phyloP scores from a whole-genome alignment of 1,140 invertebrate species.

The Popillia japonica region DNA sequence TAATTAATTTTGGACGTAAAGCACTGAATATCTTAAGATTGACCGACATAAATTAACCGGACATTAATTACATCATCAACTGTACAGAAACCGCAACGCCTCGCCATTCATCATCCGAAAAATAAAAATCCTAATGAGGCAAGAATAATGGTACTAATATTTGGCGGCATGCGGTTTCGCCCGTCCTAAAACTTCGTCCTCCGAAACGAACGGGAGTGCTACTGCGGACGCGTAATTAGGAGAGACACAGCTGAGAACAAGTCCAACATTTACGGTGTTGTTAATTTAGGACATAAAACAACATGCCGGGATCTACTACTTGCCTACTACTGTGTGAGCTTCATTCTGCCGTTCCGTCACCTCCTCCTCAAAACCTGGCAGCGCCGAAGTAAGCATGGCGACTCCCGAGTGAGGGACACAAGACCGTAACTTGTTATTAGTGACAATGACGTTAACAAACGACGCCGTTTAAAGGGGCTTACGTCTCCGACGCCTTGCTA shows the following conservation, averaged over 20 bases:
- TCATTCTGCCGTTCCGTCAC: too few species aligned
- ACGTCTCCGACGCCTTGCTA: constrained; percentile 10
- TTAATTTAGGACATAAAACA: constrained; percentile 12
- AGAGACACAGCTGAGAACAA: constrained; percentile 3
- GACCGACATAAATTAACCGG: too few species aligned
- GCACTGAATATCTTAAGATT: too few species aligned
- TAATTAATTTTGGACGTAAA: too few species aligned
- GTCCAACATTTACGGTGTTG: constrained; percentile 5
- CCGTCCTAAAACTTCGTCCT: neutral
- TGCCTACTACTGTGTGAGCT: too few species aligned
- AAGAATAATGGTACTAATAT: constrained; percentile 11
- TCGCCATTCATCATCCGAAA: neutral
- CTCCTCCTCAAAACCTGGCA: too few species aligned
- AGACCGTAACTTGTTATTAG: constrained; percentile 35
- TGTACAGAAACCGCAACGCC: too few species aligned
- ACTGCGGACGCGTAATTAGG: neutral
- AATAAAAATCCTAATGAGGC: neutral
- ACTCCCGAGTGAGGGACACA: too few species aligned
- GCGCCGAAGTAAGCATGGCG: too few species aligned
- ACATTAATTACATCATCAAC: too few species aligned
- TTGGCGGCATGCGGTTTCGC: neutral
- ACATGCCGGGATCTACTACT: neutral
- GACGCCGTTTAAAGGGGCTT: constrained; percentile 39
- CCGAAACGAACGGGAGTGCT: neutral
- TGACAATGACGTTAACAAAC: constrained; percentile 41